A percentile compares a stretch with the other conserved stretches of the same genome.
These are phyloP conservation scores for Hemistola chrysoprasaria DNA, from an alignment of 2,888 invertebrate species.

Conservation along the genomic window DNA sequence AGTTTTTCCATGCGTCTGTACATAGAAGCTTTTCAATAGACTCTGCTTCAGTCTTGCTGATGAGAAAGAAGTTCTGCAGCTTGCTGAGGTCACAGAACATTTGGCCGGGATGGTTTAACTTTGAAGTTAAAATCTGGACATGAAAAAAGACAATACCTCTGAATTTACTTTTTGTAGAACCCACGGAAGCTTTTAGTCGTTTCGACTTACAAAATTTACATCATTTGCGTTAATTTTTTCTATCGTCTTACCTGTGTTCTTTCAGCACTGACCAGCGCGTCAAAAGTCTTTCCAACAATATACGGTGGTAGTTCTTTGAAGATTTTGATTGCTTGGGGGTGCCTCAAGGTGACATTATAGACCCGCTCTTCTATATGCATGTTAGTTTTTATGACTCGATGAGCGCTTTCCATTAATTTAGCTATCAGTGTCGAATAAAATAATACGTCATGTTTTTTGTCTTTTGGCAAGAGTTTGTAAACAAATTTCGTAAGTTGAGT, in stretches of 20 bases:
- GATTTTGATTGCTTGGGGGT: slow-evolving; percentile 57
- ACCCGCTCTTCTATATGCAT: slow-evolving; percentile 65
- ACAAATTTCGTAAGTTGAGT: slow-evolving; percentile 55
- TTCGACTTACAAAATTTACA: neutral
- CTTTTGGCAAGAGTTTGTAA: slow-evolving; percentile 54
- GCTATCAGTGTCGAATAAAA: slow-evolving; percentile 68
- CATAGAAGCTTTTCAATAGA: slow-evolving; percentile 56
- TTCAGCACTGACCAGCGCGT: slow-evolving; percentile 68
- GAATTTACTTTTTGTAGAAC: too few species aligned
- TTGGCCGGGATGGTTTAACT: slow-evolving; percentile 57
- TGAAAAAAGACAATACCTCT: too few species aligned
- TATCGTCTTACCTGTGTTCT: slow-evolving; percentile 60
- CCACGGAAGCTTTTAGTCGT: too few species aligned
- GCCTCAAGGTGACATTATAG: slow-evolving; percentile 61
- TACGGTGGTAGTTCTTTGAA: slow-evolving; percentile 50
- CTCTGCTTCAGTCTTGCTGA: slow-evolving; percentile 48
- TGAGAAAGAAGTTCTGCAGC: slow-evolving; percentile 56
- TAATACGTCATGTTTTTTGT: slow-evolving; percentile 54
- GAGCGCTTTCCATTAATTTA: slow-evolving; percentile 62
- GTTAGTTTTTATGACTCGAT: slow-evolving; percentile 59
- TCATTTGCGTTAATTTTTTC: neutral
- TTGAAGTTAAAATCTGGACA: slow-evolving; percentile 64
- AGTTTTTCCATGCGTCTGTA: slow-evolving; percentile 62
- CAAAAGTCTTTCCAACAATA: slow-evolving; percentile 59
- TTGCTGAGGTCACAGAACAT: slow-evolving; percentile 68